phyloP scores from a whole-genome alignment of 2,888 invertebrate species.

The Ennomos fuscantarius region DNA sequence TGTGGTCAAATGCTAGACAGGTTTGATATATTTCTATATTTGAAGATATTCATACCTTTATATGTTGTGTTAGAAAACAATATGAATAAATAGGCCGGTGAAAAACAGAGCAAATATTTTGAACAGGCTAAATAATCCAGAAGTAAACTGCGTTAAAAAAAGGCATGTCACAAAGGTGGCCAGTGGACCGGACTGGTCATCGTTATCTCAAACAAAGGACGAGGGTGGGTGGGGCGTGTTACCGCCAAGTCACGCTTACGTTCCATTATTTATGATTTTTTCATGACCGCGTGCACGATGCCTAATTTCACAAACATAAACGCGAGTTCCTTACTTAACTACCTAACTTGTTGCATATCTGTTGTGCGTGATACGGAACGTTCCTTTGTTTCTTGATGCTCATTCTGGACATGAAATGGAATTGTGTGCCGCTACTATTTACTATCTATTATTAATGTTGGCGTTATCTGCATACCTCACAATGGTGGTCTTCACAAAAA shows the following conservation, averaged over 20 bases:
- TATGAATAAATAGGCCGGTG: too few relatives aligned
- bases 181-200: constrained; percentile 18
- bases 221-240: constrained; percentile 29
- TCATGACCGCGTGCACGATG: constrained; percentile 41
- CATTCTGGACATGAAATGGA: constrained; percentile 26
- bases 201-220: constrained; percentile 41
- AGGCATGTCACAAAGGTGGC: constrained; percentile 34
- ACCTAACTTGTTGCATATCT: constrained; percentile 42
- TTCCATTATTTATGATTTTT: constrained; percentile 41
- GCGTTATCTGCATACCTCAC: constrained; percentile 29
- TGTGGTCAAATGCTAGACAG: too few relatives aligned
- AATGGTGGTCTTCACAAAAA: constrained; percentile 25
- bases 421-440: constrained; percentile 13
- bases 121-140: too few relatives aligned
- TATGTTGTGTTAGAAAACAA: too few relatives aligned
- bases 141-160: too few relatives aligned
- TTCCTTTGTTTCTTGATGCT: constrained; percentile 27
- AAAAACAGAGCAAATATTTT: too few relatives aligned
- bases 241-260: constrained; percentile 34
- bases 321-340: constrained; percentile 30
- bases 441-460: constrained; percentile 19
- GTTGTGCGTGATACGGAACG: constrained; percentile 34
- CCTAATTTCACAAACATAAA: constrained; percentile 42
- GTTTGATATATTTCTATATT: too few relatives aligned
- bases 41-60: too few relatives aligned